Base-by-base conservation (phyloP, 1,140 invertebrate species). In the Scaptomyza graminum region DNA sequence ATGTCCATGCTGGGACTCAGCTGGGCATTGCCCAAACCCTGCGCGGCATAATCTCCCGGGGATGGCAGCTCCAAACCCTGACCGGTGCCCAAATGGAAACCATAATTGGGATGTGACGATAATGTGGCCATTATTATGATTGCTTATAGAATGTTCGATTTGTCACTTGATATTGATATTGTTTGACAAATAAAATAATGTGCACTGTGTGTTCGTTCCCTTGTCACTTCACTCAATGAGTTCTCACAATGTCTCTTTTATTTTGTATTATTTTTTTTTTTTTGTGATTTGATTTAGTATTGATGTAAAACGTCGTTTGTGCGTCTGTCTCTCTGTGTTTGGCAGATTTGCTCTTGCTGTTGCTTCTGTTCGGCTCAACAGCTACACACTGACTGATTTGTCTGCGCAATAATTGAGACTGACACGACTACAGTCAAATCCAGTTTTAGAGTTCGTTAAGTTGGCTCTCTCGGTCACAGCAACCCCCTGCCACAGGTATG, bases 61-160 rank as follows among this genome's bases (percentile, higher is more conserved):
- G 83, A 80, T 18, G 83, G 89, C 47, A 90, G 71, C 57, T 92
- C 91, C 56, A 92, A 56, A 5, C 90, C 88, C 28, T 90, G 88
- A 13, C 81, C 68, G 71, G 80, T 47, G 13, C 83, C 71, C 75
- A 91, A 41, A 61, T 91, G 90, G 70, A 91, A 92, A 41, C 91
- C 91, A 65, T 92, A 92, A 54, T 91, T 91, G 52, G 90, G 90
- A 77, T 92, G 91, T 49, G 91, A 80, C 18, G 90, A 91, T 74
- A 91, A 77, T 34, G 90, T 87, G 55, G 90, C 90, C 90, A 91
- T 91, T 63, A 62, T 34, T 9, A 34, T 34, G 8, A 9, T 34
- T 74, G 34, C 46, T 13, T 34, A 43, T 31, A 22, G 18, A 6
- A 28, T 55, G 56, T 70, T 44, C 16, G n/a, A 0, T 68, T 68